phyloP scores from a whole-genome alignment of 2,113 vertebrate genomes.

The Oncorhynchus kisutch region DNA sequence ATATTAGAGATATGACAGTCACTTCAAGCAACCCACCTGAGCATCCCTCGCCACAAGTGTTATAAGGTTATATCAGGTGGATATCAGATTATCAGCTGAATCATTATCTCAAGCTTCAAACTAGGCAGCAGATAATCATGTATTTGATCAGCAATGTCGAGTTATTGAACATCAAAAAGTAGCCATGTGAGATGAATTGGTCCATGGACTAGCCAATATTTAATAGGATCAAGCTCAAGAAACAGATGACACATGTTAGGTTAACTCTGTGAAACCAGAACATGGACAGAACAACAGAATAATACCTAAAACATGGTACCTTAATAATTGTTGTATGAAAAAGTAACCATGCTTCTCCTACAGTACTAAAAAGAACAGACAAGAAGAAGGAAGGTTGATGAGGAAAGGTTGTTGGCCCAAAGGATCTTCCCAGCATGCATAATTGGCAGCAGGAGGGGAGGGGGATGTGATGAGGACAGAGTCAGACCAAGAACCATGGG shows the following conservation, averaged over 20 bases:
- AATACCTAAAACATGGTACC: too few relatives aligned
- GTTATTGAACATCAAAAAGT: neutral
- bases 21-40: constrained; percentile 27
- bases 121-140: constrained; percentile 5
- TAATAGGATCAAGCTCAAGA: too few relatives aligned
- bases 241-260: too few relatives aligned
- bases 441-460: neutral
- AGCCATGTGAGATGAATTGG: too few relatives aligned
- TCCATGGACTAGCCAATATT: too few relatives aligned
- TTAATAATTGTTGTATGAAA: too few relatives aligned
- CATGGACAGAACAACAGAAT: too few relatives aligned
- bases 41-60: constrained; percentile 8
- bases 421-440: neutral
- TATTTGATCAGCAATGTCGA: neutral
- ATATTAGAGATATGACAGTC: constrained; percentile 39
- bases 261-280: too few relatives aligned
- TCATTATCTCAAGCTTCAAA: constrained; percentile 6
- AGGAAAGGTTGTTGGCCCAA: neutral
- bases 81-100: neutral
- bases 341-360: too few relatives aligned
- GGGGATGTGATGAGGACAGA: neutral
- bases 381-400: neutral
- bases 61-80: neutral
- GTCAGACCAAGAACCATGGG: neutral
- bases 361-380: neutral